A percentile compares a stretch with the other conserved stretches of the same genome.
These are phyloP conservation scores for Lasius fuliginosus DNA, from an alignment of 2,888 invertebrate genomes.

Conservation along the genomic window DNA sequence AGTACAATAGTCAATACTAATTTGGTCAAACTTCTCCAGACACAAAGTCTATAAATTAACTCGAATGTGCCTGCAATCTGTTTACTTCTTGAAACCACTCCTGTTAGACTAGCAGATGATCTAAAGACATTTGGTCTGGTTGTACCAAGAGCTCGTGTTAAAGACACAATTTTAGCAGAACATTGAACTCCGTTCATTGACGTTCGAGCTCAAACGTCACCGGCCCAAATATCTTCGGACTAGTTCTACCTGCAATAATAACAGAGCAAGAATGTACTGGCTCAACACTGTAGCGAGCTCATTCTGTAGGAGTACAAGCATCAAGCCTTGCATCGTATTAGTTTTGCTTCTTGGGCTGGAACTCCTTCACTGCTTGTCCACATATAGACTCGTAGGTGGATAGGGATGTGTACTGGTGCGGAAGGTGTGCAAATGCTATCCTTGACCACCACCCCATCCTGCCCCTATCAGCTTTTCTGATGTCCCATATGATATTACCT, in stretches of 20 bases:
- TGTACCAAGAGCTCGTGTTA: slow-evolving; percentile 56
- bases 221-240: slow-evolving; percentile 82
- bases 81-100: slow-evolving; percentile 85
- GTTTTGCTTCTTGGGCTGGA: slow-evolving; percentile 87
- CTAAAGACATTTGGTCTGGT: slow-evolving; percentile 83
- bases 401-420: slow-evolving; percentile 85
- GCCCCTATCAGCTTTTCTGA: slow-evolving; percentile 38
- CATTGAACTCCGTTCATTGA: slow-evolving; percentile 13
- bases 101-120: slow-evolving; percentile 83
- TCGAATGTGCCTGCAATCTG: slow-evolving; percentile 86
- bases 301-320: slow-evolving; percentile 86
- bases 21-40: slow-evolving; percentile 71
- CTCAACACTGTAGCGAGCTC: slow-evolving; percentile 85
- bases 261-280: slow-evolving; percentile 85
- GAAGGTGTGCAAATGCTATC: slow-evolving; percentile 85
- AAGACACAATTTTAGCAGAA: slow-evolving; percentile 16
- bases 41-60: slow-evolving; percentile 81
- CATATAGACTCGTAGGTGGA: slow-evolving; percentile 84
- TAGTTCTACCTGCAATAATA: slow-evolving; percentile 80
- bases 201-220: slow-evolving; percentile 61
- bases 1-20: slow-evolving; percentile 78
- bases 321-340: slow-evolving; percentile 86
- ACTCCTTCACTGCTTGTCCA: slow-evolving; percentile 86
- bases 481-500: slow-evolving; percentile 51
- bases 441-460: slow-evolving; percentile 59